Conservation (phyloP, 2,888 invertebrate species). For the Eupithecia subfuscata region DNA sequence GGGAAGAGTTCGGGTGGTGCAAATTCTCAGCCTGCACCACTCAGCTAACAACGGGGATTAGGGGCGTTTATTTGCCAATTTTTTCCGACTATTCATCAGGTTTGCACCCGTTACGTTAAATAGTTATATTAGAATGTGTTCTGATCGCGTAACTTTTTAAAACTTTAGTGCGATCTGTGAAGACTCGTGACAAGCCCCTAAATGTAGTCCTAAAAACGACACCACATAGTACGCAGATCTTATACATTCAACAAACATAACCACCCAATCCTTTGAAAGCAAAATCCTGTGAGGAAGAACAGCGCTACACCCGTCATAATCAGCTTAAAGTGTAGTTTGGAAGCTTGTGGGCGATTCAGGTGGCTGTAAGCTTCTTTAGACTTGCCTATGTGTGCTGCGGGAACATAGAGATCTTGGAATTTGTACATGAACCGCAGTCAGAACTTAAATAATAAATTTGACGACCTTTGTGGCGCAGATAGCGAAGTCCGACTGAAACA, state of each 20-base stretch:
- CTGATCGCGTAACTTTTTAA: no score
- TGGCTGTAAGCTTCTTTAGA: slow-evolving; percentile 66
- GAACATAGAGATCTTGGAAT: background rate
- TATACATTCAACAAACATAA: slow-evolving; percentile 24
- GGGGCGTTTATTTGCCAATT: no score
- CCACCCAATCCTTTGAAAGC: slow-evolving; percentile 34
- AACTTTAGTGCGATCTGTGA: background rate
- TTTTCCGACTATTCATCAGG: no score
- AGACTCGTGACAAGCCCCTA: background rate
- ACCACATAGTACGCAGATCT: background rate
- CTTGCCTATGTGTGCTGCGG: slow-evolving; percentile 46
- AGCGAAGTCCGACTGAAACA: background rate
- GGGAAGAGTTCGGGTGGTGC: no score
- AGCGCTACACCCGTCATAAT: slow-evolving; percentile 60
- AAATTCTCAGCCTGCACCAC: no score
- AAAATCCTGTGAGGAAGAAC: slow-evolving; percentile 30
- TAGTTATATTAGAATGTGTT: no score
- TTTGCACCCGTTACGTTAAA: no score
- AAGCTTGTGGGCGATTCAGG: slow-evolving; percentile 57
- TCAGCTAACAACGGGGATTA: no score
- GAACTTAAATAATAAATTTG: background rate
- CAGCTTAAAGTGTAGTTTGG: slow-evolving; percentile 67
- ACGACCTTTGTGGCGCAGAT: background rate
- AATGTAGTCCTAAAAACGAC: background rate
- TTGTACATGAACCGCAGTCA: background rate